Conservation (phyloP, 2,797 vertebrate species). For the Limosa lapponica region DNA sequence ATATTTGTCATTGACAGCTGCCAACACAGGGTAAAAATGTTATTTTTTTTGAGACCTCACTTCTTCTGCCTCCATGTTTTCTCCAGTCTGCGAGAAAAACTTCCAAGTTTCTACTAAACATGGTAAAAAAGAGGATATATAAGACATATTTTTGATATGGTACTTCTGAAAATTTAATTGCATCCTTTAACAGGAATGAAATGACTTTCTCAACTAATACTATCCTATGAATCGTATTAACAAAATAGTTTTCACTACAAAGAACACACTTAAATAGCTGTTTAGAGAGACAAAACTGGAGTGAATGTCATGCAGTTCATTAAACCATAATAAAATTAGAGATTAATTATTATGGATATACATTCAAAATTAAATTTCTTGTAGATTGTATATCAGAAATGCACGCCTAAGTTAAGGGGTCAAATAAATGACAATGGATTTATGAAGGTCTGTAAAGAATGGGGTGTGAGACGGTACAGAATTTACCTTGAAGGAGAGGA, state of each 20-base stretch:
- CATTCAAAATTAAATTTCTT: background rate
- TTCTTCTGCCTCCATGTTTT: background rate
- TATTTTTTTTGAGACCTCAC: background rate
- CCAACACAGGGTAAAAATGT: background rate
- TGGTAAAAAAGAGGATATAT: background rate
- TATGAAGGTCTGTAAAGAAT: constrained; percentile 42
- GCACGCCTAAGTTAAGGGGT: background rate
- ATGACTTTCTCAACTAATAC: background rate
- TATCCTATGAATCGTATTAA: background rate
- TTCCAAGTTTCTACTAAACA: background rate
- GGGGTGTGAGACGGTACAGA: constrained; percentile 17
- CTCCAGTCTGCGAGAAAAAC: background rate
- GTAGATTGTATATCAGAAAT: background rate
- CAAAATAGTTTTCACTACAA: background rate
- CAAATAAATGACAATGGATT: constrained; percentile 38
- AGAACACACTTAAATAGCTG: background rate
- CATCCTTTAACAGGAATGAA: background rate
- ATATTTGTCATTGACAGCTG: background rate
- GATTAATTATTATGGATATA: background rate
- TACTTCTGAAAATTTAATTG: background rate
- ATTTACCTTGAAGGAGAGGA: constrained; percentile 66
- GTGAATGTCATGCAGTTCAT: background rate
- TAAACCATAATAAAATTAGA: background rate
- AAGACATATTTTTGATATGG: background rate
- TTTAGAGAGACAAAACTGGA: background rate